A percentile compares a stretch with the other conserved stretches of the same genome.
Conservation (phyloP, 2,797 vertebrate genomes). For the Delichon dasypus region DNA sequence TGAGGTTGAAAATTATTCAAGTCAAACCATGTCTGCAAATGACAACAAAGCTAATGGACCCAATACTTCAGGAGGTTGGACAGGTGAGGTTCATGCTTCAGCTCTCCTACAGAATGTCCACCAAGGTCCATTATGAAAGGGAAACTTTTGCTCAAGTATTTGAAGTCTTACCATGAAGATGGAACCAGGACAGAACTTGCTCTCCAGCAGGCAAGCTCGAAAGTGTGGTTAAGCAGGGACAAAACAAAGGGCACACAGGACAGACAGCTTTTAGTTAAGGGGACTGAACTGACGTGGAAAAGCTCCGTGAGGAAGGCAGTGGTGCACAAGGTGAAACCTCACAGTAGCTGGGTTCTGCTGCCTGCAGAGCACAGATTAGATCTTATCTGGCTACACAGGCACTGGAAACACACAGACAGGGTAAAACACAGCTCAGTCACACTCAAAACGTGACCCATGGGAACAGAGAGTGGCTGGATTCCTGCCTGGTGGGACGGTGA, state of each 20-base stretch:
- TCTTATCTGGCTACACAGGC: not conserved
- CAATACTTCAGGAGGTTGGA: not conserved
- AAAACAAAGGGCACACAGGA: not conserved
- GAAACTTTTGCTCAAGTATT: not conserved
- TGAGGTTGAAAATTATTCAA: not conserved
- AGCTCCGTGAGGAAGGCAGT: not conserved
- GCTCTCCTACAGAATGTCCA: not conserved
- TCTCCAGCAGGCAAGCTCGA: not conserved
- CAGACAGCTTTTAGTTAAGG: not conserved
- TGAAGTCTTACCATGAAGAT: not conserved
- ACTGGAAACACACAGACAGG: not conserved
- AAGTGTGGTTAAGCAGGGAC: not conserved
- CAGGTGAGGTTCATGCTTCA: not conserved
- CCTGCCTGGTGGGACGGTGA: not conserved
- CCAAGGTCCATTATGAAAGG: not conserved
- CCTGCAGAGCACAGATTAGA: constrained; percentile 14
- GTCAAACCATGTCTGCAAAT: not conserved
- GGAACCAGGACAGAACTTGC: not conserved
- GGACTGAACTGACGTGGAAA: not conserved
- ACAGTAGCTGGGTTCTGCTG: not conserved
- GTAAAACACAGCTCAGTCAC: not conserved
- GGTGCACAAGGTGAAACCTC: not conserved
- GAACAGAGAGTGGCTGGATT: not conserved
- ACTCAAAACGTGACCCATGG: not conserved
- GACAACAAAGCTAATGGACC: accelerated